Conservation (phyloP, 2,888 invertebrate species). For the Coremacera marginata region DNA sequence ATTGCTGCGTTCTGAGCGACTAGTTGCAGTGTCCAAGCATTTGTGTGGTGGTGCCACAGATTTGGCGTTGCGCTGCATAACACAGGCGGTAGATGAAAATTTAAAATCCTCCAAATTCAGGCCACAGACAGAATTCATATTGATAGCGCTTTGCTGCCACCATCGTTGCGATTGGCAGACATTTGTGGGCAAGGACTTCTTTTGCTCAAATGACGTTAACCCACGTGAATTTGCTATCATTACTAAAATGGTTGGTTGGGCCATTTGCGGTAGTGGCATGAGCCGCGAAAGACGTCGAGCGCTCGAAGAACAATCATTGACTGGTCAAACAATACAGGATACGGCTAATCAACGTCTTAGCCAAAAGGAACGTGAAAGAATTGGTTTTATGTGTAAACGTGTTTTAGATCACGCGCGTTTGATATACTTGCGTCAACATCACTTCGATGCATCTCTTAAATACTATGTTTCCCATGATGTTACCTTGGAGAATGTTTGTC, state of each 20-base stretch:
- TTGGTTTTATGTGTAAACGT: slow-evolving; percentile 82
- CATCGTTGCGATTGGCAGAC: slow-evolving; percentile 82
- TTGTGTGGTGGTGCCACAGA: slow-evolving; percentile 91
- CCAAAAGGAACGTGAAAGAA: slow-evolving; percentile 72
- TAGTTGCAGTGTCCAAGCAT: slow-evolving; percentile 88
- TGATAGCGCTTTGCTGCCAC: slow-evolving; percentile 92
- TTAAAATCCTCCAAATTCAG: not conserved
- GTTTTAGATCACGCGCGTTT: slow-evolving; percentile 83
- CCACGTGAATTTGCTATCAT: slow-evolving; percentile 80
- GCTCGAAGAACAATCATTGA: slow-evolving; percentile 51
- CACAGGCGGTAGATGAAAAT: slow-evolving; percentile 37
- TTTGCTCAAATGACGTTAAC: slow-evolving; percentile 72
- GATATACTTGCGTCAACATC: slow-evolving; percentile 72
- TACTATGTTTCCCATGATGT: slow-evolving; percentile 76
- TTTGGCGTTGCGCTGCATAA: slow-evolving; percentile 79
- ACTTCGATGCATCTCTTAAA: slow-evolving; percentile 75
- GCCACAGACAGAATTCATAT: slow-evolving; percentile 71
- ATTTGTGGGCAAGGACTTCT: slow-evolving; percentile 78
- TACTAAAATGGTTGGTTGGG: slow-evolving; percentile 89
- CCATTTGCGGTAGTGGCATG: slow-evolving; percentile 82
- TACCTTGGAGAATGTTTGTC: slow-evolving; percentile 84
- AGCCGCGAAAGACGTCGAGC: slow-evolving; percentile 71
- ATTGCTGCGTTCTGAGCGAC: slow-evolving; percentile 67
- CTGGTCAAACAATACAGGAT: slow-evolving; percentile 38
- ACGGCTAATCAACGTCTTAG: slow-evolving; percentile 54